These are phyloP conservation scores for Anguilla rostrata DNA, from an alignment of 2,113 vertebrate genomes.

Conservation along the genomic window DNA sequence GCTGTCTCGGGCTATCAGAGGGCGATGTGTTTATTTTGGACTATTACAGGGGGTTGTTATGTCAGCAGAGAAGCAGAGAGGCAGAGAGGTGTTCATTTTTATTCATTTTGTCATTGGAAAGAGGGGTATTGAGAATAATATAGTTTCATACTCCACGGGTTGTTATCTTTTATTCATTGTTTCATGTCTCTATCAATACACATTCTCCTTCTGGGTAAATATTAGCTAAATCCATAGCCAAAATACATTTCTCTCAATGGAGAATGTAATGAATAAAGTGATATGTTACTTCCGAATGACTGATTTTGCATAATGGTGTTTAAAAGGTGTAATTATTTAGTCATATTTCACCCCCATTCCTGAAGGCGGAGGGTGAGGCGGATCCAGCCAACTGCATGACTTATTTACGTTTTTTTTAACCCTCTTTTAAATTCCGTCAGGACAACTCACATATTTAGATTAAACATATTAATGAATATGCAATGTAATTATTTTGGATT, in stretches of 20 bases:
- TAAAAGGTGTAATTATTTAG: not conserved
- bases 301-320: not conserved
- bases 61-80: not conserved
- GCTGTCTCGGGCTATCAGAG: not conserved
- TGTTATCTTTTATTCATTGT: not conserved
- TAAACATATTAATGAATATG: too few species aligned
- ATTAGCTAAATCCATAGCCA: not conserved
- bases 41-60: too few species aligned
- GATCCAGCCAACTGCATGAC: not conserved
- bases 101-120: not conserved
- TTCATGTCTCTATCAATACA: not conserved
- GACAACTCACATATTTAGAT: too few species aligned
- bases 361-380: not conserved
- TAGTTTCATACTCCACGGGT: not conserved
- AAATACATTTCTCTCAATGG: not conserved
- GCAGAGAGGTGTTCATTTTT: not conserved
- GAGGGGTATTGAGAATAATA: conserved; percentile 25
- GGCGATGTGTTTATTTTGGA: not conserved
- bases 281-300: not conserved
- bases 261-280: not conserved
- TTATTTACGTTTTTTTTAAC: not conserved
- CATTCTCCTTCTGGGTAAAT: not conserved
- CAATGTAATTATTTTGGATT: too few species aligned
- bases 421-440: too few species aligned
- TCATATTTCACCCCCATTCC: not conserved